Evolutionary conservation across 2,797 vertebrate genomes (phyloP).

Genomic region (Adrianichthys oophorus): DNA sequence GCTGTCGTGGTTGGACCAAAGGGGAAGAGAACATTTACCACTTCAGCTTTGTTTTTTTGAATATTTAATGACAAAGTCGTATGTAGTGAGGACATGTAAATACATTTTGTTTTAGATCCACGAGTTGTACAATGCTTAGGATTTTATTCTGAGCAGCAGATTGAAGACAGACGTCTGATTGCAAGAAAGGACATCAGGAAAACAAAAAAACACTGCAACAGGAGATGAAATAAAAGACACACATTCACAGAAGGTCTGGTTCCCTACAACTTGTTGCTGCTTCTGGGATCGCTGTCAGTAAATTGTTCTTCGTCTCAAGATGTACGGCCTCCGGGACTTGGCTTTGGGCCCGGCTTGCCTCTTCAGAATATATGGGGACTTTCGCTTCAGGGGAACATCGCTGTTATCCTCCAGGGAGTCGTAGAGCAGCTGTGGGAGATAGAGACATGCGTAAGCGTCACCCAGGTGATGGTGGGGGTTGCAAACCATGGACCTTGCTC

Average conservation of each 20-base stretch:
- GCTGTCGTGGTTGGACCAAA: background rate
- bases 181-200: conserved; percentile 7
- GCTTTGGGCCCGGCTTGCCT: conserved; percentile 82
- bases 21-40: conserved; percentile 13
- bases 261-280: background rate
- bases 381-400: conserved; percentile 87
- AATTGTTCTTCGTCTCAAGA: conserved; percentile 87
- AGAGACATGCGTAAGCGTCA: conserved; percentile 23
- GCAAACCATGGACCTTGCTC: too few species aligned
- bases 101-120: conserved; percentile 52
- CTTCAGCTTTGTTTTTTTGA: conserved; percentile 49
- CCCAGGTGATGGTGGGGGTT: background rate
- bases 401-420: conserved; percentile 79
- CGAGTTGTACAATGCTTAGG: conserved; percentile 46
- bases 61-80: conserved; percentile 57
- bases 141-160: conserved; percentile 59
- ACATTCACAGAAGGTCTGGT: conserved; percentile 68
- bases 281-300: conserved; percentile 78
- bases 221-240: conserved; percentile 59
- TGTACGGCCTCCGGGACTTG: conserved; percentile 94
- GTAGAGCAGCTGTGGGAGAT: conserved; percentile 68
- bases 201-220: conserved; percentile 38
- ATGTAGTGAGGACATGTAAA: conserved; percentile 57
- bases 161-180: conserved; percentile 30
- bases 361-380: conserved; percentile 96